phyloP scores from a whole-genome alignment of 1,140 invertebrate genomes.

The Physella acuta region DNA sequence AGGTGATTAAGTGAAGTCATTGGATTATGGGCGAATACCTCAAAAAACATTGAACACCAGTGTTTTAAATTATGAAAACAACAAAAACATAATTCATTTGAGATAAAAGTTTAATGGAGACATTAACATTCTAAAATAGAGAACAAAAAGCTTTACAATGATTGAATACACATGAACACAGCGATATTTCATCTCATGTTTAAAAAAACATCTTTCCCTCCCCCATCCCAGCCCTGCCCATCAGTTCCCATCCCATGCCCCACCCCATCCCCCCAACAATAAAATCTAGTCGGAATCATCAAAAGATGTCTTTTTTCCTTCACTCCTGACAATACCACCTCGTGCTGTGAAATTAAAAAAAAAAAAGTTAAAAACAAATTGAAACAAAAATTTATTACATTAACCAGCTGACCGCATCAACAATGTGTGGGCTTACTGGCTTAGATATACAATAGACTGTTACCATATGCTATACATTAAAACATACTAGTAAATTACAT shows the following conservation, averaged over 20 bases:
- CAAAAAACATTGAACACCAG: too few species aligned
- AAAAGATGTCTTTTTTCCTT: constrained; percentile 10
- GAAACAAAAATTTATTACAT: background rate
- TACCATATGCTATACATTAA: background rate
- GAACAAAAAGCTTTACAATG: too few species aligned
- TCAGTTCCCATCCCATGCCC: background rate
- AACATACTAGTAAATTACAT: background rate
- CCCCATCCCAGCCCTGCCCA: background rate
- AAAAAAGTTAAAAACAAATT: background rate
- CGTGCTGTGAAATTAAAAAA: background rate
- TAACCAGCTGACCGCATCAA: background rate
- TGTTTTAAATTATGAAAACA: too few species aligned
- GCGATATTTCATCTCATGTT: too few species aligned
- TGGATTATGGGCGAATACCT: too few species aligned
- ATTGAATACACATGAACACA: too few species aligned
- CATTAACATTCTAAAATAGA: too few species aligned
- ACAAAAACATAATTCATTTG: too few species aligned
- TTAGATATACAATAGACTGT: background rate
- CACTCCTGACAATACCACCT: constrained; percentile 7
- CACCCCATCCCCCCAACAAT: background rate
- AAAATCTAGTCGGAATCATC: constrained; percentile 11
- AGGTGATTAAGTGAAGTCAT: too few species aligned
- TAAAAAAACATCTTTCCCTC: background rate
- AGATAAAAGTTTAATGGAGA: too few species aligned
- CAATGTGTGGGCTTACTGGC: background rate